Conservation (phyloP, 2,113 vertebrate species). For the human (Homo sapiens) region GRCh38 chr11:119823001-119823500, state of each 20-base stretch:
- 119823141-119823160: background rate
- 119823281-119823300: background rate
- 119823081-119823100: background rate
- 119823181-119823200: background rate
- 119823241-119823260: too few species aligned
- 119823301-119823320: too few species aligned
- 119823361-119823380: background rate
- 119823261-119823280: background rate
- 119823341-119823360: background rate
- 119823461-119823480: background rate
- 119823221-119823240: rapidly evolving
- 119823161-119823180: too few species aligned
- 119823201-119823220: too few species aligned
- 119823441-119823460: background rate
- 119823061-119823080: background rate
- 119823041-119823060: background rate
- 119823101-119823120: background rate
- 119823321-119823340: background rate
- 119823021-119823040: background rate
- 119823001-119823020: background rate
- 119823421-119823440: background rate
- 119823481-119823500: constrained; percentile 6
- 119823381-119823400: background rate
- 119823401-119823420: background rate
- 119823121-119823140: rapidly evolving